Conservation (phyloP, 2,888 invertebrate genomes). For the Neoascia interrupta region DNA sequence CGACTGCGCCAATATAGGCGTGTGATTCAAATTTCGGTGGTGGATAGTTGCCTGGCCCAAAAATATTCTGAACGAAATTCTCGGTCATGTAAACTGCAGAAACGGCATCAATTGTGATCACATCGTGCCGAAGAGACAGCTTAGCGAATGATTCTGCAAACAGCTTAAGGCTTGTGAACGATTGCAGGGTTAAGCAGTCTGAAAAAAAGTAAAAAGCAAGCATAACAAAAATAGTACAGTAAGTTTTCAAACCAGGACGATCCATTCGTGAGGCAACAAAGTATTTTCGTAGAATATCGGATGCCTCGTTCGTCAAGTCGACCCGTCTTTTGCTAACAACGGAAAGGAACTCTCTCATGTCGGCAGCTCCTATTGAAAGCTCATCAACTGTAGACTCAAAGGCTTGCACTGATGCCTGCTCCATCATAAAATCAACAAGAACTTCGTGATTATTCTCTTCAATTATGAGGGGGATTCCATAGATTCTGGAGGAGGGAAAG, state of each 20-base stretch:
- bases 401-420: conserved; percentile 69
- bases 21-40: conserved; percentile 73
- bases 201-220: neutral
- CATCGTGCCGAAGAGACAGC: conserved; percentile 75
- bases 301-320: conserved; percentile 74
- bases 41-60: conserved; percentile 72
- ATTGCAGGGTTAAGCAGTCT: conserved; percentile 76
- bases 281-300: conserved; percentile 79
- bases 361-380: conserved; percentile 74
- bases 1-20: conserved; percentile 74
- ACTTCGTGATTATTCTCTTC: conserved; percentile 73
- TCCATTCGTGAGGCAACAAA: conserved; percentile 79
- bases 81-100: conserved; percentile 77
- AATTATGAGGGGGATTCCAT: conserved; percentile 77
- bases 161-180: conserved; percentile 75
- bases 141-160: conserved; percentile 79
- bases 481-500: conserved; percentile 74
- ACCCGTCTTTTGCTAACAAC: conserved; percentile 73
- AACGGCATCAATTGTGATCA: conserved; percentile 75
- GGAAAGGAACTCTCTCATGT: conserved; percentile 74
- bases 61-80: conserved; percentile 74
- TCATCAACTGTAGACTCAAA: conserved; percentile 71
- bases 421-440: conserved; percentile 74
- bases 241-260: conserved; percentile 75
- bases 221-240: neutral